phyloP scores from a whole-genome alignment of 2,113 vertebrate species.

The Chroicocephalus ridibundus region DNA sequence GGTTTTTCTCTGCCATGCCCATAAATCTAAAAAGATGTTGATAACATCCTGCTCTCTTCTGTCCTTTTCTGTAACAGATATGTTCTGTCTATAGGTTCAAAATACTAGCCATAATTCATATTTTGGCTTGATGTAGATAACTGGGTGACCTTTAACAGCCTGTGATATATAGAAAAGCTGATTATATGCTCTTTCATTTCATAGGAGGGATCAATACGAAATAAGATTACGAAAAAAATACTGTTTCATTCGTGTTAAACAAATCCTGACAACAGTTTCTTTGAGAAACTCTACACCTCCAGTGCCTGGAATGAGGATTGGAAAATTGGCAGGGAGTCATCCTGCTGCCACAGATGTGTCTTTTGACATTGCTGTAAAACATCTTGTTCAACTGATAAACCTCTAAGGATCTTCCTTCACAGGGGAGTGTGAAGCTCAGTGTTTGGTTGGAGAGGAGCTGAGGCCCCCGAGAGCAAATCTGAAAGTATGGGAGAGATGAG shows the following conservation, averaged over 20 bases:
- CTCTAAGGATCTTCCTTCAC: not conserved
- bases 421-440: not conserved
- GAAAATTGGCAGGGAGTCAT: not conserved
- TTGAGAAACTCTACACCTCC: not conserved
- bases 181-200: slow-evolving; percentile 24
- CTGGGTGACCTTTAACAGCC: slow-evolving; percentile 43
- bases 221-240: not conserved
- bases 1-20: not conserved
- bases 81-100: not conserved
- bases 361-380: not conserved
- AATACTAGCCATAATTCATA: not conserved
- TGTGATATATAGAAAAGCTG: slow-evolving; percentile 39
- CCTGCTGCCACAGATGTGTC: not conserved
- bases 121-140: not conserved
- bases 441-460: not conserved
- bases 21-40: not conserved
- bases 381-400: not conserved
- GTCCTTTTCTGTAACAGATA: not conserved
- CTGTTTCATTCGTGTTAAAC: not conserved
- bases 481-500: not conserved
- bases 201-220: slow-evolving; percentile 18
- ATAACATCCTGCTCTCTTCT: not conserved
- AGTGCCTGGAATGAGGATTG: fast-evolving
- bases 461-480: not conserved
- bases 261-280: not conserved